Conservation (phyloP, 2,113 vertebrate species). For the Ivindomyrus marchei region DNA sequence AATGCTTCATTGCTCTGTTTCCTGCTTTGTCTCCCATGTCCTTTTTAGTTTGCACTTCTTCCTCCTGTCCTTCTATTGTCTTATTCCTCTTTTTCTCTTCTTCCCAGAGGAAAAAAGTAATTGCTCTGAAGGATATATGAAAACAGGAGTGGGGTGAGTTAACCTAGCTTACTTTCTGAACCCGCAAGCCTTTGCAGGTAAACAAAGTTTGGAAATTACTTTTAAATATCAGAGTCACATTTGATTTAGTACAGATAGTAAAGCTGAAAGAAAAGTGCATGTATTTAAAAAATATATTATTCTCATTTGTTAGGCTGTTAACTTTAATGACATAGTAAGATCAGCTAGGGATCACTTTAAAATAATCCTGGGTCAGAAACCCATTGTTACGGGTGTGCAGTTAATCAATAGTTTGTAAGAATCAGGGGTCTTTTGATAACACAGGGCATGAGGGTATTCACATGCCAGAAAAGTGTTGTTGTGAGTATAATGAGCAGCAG, state of each 20-base stretch:
- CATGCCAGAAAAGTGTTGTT: not conserved
- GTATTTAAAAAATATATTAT: not conserved
- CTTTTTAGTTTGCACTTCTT: conserved; percentile 27
- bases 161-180: conserved; percentile 24
- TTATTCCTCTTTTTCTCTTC: not conserved
- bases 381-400: not conserved
- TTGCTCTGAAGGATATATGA: conserved; percentile 42
- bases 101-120: conserved; percentile 40
- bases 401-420: not conserved
- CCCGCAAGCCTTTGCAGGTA: conserved; percentile 32
- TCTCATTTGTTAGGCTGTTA: not conserved
- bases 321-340: not conserved
- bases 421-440: not conserved
- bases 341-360: not conserved
- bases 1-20: not conserved
- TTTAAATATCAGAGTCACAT: not conserved
- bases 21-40: not conserved
- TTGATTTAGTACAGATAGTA: not conserved
- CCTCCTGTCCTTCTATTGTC: conserved; percentile 29
- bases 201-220: conserved; percentile 34
- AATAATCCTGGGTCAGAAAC: not conserved
- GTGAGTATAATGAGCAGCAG: not conserved
- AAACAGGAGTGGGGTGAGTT: conserved; percentile 50
- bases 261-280: not conserved
- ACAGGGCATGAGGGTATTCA: not conserved